phyloP scores from a whole-genome alignment of 1,140 invertebrate genomes.

The Rhopalosiphum maidis region DNA sequence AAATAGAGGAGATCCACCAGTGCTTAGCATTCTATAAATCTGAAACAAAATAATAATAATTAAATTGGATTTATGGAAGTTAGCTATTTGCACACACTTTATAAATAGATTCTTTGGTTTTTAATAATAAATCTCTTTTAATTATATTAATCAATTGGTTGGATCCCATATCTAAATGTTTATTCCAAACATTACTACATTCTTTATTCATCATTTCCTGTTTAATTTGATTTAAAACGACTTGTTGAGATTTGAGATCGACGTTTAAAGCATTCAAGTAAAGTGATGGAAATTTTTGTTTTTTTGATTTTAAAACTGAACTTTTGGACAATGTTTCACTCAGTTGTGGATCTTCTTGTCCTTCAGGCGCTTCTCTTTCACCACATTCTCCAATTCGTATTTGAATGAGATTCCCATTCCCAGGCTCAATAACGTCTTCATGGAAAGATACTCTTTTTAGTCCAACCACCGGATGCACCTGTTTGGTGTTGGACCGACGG shows the following conservation, averaged over 20 bases:
- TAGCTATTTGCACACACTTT: neutral
- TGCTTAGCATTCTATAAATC: slow-evolving; percentile 50
- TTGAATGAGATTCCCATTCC: slow-evolving; percentile 4
- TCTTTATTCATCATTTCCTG: slow-evolving; percentile 14
- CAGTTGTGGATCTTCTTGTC: slow-evolving; percentile 33
- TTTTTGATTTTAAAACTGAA: slow-evolving; percentile 24
- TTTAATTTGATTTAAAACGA: neutral
- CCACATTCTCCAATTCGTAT: slow-evolving; percentile 19
- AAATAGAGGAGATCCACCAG: slow-evolving; percentile 41
- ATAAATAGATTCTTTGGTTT: slow-evolving; percentile 31
- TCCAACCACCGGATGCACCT: neutral
- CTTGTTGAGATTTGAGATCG: neutral
- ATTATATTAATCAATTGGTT: neutral
- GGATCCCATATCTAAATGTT: neutral
- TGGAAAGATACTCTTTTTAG: slow-evolving; percentile 38
- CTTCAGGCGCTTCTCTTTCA: slow-evolving; percentile 25
- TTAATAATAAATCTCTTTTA: slow-evolving; percentile 29
- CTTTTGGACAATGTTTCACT: neutral
- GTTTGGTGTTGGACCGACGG: slow-evolving; percentile 25
- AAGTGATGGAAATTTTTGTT: neutral
- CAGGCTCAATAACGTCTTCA: slow-evolving; percentile 30
- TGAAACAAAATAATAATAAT: slow-evolving; percentile 9
- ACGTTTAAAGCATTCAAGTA: neutral
- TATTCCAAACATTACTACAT: neutral
- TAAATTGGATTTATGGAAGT: neutral